Evolutionary conservation across 2,797 vertebrate genomes (phyloP), one percentile per base, ranked within the genome.

Genomic region (Miichthys miiuy): DNA sequence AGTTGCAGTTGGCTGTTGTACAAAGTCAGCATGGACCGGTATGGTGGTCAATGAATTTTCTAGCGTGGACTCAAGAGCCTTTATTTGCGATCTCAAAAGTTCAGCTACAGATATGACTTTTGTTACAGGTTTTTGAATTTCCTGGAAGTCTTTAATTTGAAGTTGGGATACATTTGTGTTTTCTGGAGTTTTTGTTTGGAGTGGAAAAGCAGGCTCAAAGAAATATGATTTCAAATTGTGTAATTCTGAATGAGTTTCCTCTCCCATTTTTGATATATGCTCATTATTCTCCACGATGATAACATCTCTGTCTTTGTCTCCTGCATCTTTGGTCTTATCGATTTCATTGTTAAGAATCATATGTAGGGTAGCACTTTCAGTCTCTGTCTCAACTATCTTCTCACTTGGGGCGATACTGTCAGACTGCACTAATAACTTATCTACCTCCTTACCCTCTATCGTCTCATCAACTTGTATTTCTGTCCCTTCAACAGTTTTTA

Each of bases 51-150:
- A 34, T 46, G 81, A 70, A 66, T 81, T 74, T 42, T 5, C n/a
- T 18, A 71, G 7, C 6, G 78, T 58, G 12, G 65, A 70, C 1
- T 89, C 86, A 44, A 93, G 84, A 70, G 91, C 82, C 27, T 83
- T 91, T 30, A 95, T 82, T 72, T 95, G 93, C 68, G 90, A 67
- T 75, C 92, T 90, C 50, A 94, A 74, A 47, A 90, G 66, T 79
- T 92, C 93, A 68, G 91, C 93, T 38, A 92, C 58, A 18, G 91
- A 93, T 72, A 92, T 82, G 2, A 92, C 77, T 72, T 87, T 87
- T 56, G 82, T 65, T 11, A 64, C 85, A 10, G 89, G 81, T 68
- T 79, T 80, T 51, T 64, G 68, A 55, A 85, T 81, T 80, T 90
- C 89, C 25, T 83, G 72, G 16, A 89, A 65, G 14, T 27, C 21